These are phyloP conservation scores for Lepidostoma basale DNA, from an alignment of 1,140 invertebrate species.

Conservation along the genomic window DNA sequence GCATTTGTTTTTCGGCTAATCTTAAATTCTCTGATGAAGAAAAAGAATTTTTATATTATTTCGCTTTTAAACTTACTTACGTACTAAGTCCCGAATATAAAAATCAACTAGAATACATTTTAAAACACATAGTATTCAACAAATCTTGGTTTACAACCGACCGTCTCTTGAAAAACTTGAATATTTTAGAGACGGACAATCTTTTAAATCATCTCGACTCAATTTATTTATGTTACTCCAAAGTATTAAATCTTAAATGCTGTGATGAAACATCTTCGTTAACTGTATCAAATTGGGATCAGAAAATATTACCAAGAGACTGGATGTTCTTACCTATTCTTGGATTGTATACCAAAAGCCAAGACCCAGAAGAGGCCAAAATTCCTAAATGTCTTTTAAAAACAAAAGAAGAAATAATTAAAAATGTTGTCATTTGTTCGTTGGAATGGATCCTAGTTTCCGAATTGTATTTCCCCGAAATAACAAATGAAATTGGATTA, in stretches of 20 bases:
- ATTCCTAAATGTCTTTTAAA: conserved; percentile 50
- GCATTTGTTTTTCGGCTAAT: conserved; percentile 54
- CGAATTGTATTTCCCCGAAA: conserved; percentile 63
- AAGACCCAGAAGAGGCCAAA: conserved; percentile 48
- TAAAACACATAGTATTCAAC: conserved; percentile 63
- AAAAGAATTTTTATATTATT: conserved; percentile 58
- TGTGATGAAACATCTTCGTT: conserved; percentile 36
- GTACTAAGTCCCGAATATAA: conserved; percentile 60
- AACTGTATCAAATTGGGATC: conserved; percentile 50
- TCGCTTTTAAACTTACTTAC: conserved; percentile 61
- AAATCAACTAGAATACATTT: conserved; percentile 56
- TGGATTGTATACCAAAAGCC: conserved; percentile 62
- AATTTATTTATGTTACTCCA: conserved; percentile 60
- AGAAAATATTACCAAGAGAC: conserved; percentile 67
- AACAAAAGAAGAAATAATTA: conserved; percentile 50
- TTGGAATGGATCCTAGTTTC: conserved; percentile 65
- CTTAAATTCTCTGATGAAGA: conserved; percentile 49
- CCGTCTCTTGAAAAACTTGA: conserved; percentile 58
- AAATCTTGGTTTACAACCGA: conserved; percentile 62
- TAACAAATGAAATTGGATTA: conserved; percentile 59
- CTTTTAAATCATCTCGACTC: conserved; percentile 57
- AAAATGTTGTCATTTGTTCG: conserved; percentile 57
- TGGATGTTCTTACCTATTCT: conserved; percentile 73
- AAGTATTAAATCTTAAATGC: conserved; percentile 56
- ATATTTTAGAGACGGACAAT: conserved; percentile 54